Conservation (phyloP, 2,797 vertebrate genomes). For the Lepus oiostolus region DNA sequence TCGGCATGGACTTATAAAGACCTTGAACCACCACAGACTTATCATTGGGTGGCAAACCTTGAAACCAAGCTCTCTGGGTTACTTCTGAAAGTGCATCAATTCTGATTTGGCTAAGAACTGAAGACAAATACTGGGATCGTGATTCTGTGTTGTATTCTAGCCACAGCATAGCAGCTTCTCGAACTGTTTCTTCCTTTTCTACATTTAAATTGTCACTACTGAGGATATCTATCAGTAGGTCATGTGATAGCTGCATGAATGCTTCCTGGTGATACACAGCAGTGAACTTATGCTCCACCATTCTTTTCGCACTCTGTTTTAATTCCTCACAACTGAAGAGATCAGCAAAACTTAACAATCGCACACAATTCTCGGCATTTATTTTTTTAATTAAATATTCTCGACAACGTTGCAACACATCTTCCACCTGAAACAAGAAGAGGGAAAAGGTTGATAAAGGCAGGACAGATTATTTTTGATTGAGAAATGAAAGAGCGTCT, state of each 20-base stretch:
- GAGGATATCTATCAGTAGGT: conserved; percentile 96
- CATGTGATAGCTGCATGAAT: conserved; percentile 98
- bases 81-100: conserved; percentile 99
- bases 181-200: conserved; percentile 99
- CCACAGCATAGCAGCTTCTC: conserved; percentile 99
- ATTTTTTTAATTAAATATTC: conserved; percentile 99
- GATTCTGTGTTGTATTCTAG: conserved; percentile 98
- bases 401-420: conserved; percentile 95
- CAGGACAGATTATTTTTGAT: neutral
- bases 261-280: conserved; percentile 97
- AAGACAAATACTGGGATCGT: conserved; percentile 97
- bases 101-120: conserved; percentile 98
- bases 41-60: conserved; percentile 98
- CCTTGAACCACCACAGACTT: conserved; percentile 99
- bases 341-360: conserved; percentile 97
- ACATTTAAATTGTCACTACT: conserved; percentile 99
- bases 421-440: conserved; percentile 93
- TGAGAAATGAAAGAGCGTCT: no score
- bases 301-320: conserved; percentile 97
- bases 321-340: conserved; percentile 98
- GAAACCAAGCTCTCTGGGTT: conserved; percentile 99
- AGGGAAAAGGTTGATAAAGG: conserved; percentile 11
- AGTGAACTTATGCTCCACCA: conserved; percentile 99
- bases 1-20: conserved; percentile 99
- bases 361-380: conserved; percentile 98